Base-by-base conservation (phyloP, 2,888 invertebrate species). In the Leucania comma region DNA sequence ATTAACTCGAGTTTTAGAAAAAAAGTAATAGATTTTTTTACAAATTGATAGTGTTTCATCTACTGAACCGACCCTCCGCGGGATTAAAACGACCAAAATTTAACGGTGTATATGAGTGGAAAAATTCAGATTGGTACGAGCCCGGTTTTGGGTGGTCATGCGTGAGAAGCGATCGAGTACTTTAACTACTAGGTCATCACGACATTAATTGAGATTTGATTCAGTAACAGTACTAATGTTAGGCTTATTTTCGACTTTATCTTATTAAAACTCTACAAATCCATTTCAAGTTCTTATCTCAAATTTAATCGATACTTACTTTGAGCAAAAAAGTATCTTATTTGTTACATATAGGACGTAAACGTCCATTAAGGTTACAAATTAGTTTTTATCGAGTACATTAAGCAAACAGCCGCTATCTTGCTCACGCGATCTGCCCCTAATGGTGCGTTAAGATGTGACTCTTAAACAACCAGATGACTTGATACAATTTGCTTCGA, bases 381-480 rank as follows among this genome's bases (percentile, higher is more conserved):
- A 94, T 94, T 90, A 91, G 90, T 93, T 93, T 93, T 93, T 89
- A 90, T 91, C 90, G 88, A 90, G 89, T 89, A 93, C 94, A 94
- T 95, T 94, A 94, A 89, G 91, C 93, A 93, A 93, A 94, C 92
- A 92, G 89, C 92, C 90, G 88, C 89, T 89, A 92, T 92, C 92
- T 91, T 87, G 88, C 90, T 92, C 93, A 93, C 92, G 93, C 93
- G 92, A 94, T 94, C 94, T 91, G 91, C 81, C 88, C 89, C 91
- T 93, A 94, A 95, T 95, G 94, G 91, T 88, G 91, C 94, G 94
- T 92, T 92, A 92, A 93, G 92, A 92, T 92, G 93, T 85, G 91
- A 92, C 90, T 42, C 42, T 92, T 92, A 90, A 89, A 92, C 90
- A 90, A 90, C 86, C 88, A 90, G 88, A 92, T 94, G 93, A 93